phyloP scores from a whole-genome alignment of 2,113 vertebrate species.

The Muntiacus reevesi region DNA sequence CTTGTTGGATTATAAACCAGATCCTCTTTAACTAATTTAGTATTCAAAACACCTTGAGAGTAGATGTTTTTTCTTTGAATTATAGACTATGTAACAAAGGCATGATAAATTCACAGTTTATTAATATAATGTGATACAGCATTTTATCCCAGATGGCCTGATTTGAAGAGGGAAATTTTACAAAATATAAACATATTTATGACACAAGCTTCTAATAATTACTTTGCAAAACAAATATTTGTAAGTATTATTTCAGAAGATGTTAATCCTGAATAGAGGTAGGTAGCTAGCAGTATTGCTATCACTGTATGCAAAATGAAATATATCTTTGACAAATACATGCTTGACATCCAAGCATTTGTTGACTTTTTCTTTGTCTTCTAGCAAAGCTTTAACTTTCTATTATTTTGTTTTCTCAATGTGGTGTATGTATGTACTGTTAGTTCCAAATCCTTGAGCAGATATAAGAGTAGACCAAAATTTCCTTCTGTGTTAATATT shows the following conservation, averaged over 20 bases:
- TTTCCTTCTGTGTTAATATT: neutral
- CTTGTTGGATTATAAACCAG: neutral
- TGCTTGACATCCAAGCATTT: neutral
- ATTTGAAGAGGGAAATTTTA: neutral
- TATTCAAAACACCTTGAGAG: neutral
- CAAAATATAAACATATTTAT: neutral
- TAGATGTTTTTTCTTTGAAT: neutral
- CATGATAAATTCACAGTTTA: neutral
- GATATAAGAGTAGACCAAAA: neutral
- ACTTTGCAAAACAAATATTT: neutral
- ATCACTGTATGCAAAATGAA: neutral
- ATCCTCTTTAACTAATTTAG: neutral
- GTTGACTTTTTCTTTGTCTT: neutral
- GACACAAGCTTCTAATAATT: neutral
- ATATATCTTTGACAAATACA: neutral
- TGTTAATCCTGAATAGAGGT: neutral
- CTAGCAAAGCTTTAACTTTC: neutral
- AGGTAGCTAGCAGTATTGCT: neutral
- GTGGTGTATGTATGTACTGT: neutral
- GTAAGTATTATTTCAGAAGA: neutral
- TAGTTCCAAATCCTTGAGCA: neutral
- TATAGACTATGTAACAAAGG: neutral
- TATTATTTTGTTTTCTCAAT: neutral
- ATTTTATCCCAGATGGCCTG: neutral
- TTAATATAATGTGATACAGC: neutral